Base-by-base conservation (phyloP, 2,888 invertebrate species). In the Acronicta leporina region DNA sequence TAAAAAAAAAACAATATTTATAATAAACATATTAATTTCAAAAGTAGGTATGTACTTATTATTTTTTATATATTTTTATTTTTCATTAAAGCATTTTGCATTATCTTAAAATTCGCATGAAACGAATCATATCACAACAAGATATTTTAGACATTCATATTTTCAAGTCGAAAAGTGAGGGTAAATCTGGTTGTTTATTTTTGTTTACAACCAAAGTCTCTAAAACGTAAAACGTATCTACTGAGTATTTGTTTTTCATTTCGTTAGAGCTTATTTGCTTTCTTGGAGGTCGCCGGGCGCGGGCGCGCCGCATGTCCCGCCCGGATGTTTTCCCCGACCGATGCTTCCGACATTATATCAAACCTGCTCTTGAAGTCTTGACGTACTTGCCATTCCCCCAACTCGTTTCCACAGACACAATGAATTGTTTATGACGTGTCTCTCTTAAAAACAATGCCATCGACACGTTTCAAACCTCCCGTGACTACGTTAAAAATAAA, bases 291-390 rank as follows among this genome's bases (percentile, higher is more conserved):
- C 68, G 54, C 33, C 48, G 58, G 25, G 49, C 16, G 46, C 41
- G 20, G 46, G 42, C n/a, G 45, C 38, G 42, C 13, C 56, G 58
- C 51, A 54, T 58, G 53, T 57, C 49, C 45, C 55, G 55, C 30
- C 77, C 83, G 84, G 83, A 87, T 87, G 84, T 87, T 88, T 85
- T 82, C 77, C 67, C 75, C 75, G 57, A 68, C 76, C 80, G 72
- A 64, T 78, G 75, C 77, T 83, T 83, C 80, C 81, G 79, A 74
- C 80, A 72, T 79, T 81, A 79, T 82, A 83, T 83, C 77, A 83
- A 79, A 72, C 68, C 77, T 79, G 79, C 75, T 81, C 80, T 82
- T 83, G 82, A 84, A 79, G 80, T 73, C 80, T 82, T 83, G 82
- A 84, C 79, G 79, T 73, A 75, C 72, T 81, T 75, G 61, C 75